Evolutionary conservation across 2,113 vertebrate species (phyloP).

Genomic region (Oreochromis tanganicae): DNA sequence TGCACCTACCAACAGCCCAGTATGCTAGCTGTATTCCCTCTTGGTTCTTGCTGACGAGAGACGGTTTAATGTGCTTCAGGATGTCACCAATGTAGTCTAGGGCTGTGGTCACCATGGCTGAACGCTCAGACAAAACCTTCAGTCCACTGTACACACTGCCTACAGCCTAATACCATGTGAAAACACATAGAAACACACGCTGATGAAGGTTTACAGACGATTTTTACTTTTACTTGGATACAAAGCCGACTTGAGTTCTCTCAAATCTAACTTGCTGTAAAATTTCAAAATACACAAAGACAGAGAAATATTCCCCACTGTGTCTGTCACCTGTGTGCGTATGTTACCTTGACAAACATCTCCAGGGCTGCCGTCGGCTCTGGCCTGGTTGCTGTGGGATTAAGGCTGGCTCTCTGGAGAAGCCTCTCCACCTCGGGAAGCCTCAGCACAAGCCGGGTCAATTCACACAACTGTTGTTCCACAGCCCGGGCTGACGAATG

Average conservation of each 20-base stretch:
- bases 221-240: background rate
- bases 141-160: slow-evolving; percentile 79
- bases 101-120: slow-evolving; percentile 81
- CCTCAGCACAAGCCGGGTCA: slow-evolving; percentile 86
- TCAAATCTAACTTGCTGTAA: background rate
- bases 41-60: slow-evolving; percentile 81
- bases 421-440: slow-evolving; percentile 85
- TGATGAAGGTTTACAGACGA: background rate
- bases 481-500: slow-evolving; percentile 71
- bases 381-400: slow-evolving; percentile 54
- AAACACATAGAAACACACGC: background rate
- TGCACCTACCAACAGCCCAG: slow-evolving; percentile 77
- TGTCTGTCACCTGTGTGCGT: background rate
- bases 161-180: slow-evolving; percentile 74
- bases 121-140: slow-evolving; percentile 83
- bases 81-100: slow-evolving; percentile 90
- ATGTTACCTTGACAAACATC: slow-evolving; percentile 84
- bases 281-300: background rate
- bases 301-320: background rate
- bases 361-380: slow-evolving; percentile 80
- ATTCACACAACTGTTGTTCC: slow-evolving; percentile 82
- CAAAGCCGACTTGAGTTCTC: background rate
- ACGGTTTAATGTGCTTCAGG: slow-evolving; percentile 90
- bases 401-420: slow-evolving; percentile 73
- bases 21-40: slow-evolving; percentile 88